Base-by-base conservation (phyloP, 2,888 invertebrate genomes). In the Epistrophe eligans region DNA sequence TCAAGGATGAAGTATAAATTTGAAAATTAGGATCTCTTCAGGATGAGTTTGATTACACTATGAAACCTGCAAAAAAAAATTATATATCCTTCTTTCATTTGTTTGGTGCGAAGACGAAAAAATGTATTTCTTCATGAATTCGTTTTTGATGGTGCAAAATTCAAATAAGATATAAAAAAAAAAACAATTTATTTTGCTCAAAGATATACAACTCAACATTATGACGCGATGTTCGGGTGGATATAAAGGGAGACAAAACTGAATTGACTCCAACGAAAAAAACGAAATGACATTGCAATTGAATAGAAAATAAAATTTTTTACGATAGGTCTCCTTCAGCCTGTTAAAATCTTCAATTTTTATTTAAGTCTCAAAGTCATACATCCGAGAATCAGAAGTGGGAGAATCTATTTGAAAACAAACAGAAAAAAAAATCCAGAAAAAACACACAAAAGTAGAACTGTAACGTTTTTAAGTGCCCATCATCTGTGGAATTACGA, bases 41-140 rank as follows among this genome's bases (percentile, higher is more conserved):
- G 74, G 83, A 87, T 79, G 87, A 87, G 83, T 87, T 87, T 87
- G 87, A 87, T 87, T 87, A 87, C 83, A 79, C 87, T 74, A 74
- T 79, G 83, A 83, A 87, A 83, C 82, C 77, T 82, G 82, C 82
- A 52, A 48, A 45, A 77, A 77, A 72, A 77, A 38, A 60, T 60
- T n/a, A 13, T n/a, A 13, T 64, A 19, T 85, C 32, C 45, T 70
- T 71, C 24, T 66, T 35, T 60, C 45, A 15, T 62, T 62, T 55
- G 17, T 15, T 45, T 45, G 17, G 15, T 50, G 50, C 5, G 50
- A 50, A 45, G 79, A 48, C 40, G 60, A 52, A 40, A 71, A 64
- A 64, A 71, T 60, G 40, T 60, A 67, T 60, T 67, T 24, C 43
- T 67, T 45, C 40, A 50, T 38, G 38, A 45, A 50, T 50, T 76